A percentile compares a stretch with the other conserved stretches of the same genome.
These are phyloP conservation scores for Drosophila yakuba DNA, from an alignment of 1,140 invertebrate genomes.

Conservation along the genomic window DNA sequence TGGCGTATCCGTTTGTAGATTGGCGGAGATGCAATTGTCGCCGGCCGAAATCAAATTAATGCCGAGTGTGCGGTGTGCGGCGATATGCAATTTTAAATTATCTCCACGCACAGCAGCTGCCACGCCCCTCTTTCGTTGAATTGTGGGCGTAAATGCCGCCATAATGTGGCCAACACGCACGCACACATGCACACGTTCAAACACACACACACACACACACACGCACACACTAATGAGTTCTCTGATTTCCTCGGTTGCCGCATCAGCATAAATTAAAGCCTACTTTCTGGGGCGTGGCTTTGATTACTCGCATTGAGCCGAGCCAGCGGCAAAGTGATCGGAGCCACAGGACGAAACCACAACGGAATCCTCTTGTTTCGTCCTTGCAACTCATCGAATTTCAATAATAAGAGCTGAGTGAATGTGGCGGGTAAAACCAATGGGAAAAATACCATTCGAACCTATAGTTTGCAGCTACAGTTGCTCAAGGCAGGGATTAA, in stretches of 20 bases:
- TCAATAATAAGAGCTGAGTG: constrained; percentile 2
- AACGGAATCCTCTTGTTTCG: neutral
- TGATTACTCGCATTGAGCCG: constrained; percentile 4
- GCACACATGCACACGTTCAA: neutral
- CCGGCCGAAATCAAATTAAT: constrained; percentile 11
- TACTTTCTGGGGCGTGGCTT: constrained; percentile 5
- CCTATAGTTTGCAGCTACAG: neutral
- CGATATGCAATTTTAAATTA: constrained; percentile 15
- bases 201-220: neutral
- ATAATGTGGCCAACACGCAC: constrained; percentile 16
- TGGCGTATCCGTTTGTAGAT: constrained; percentile 2
- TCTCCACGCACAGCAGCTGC: neutral
- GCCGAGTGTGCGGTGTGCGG: constrained; percentile 3
- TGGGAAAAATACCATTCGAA: neutral
- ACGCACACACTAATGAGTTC: constrained; percentile 19
- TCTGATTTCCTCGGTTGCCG: neutral
- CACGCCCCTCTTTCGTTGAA: neutral
- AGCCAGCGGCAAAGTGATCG: neutral
- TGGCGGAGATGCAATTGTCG: constrained; percentile 8
- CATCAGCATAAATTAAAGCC: constrained; percentile 17
- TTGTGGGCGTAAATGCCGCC: neutral
- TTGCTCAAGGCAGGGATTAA: too few species aligned
- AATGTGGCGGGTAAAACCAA: neutral
- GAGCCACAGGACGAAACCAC: constrained; percentile 1
- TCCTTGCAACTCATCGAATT: constrained; percentile 12